Evolutionary conservation across 2,113 vertebrate species (phyloP).

Genomic region (Brevimyrus niger): DNA sequence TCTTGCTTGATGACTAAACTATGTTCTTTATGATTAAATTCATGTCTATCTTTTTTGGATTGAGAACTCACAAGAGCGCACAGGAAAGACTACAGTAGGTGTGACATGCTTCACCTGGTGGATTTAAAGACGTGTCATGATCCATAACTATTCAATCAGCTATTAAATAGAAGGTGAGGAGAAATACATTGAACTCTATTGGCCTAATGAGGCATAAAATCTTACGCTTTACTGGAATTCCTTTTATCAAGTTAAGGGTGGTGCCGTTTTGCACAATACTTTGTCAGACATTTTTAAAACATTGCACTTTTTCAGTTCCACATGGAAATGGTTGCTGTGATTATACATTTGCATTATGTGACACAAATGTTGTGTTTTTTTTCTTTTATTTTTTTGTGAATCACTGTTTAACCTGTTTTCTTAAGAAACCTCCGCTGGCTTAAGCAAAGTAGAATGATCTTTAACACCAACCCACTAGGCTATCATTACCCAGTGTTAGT

Average conservation of each 20-base stretch:
- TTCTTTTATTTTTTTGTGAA: background rate
- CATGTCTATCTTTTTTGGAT: background rate
- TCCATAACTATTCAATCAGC: background rate
- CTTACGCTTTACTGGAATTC: background rate
- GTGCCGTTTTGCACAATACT: background rate
- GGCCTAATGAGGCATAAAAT: background rate
- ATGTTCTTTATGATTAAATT: background rate
- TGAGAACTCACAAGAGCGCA: background rate
- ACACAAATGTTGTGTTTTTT: background rate
- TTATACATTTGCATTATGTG: background rate
- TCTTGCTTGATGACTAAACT: background rate
- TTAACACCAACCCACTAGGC: background rate
- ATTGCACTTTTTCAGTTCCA: background rate
- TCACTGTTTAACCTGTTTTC: background rate
- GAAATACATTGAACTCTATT: background rate
- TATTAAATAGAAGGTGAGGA: background rate
- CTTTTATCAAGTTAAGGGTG: background rate
- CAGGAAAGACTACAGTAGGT: background rate
- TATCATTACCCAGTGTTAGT: background rate
- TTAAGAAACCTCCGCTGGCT: background rate
- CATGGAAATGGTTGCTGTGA: background rate
- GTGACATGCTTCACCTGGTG: background rate
- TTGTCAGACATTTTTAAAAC: background rate
- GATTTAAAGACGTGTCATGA: background rate
- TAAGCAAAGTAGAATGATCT: background rate